phyloP scores from a whole-genome alignment of 2,888 invertebrate species.

The Pimpla rufipes region DNA sequence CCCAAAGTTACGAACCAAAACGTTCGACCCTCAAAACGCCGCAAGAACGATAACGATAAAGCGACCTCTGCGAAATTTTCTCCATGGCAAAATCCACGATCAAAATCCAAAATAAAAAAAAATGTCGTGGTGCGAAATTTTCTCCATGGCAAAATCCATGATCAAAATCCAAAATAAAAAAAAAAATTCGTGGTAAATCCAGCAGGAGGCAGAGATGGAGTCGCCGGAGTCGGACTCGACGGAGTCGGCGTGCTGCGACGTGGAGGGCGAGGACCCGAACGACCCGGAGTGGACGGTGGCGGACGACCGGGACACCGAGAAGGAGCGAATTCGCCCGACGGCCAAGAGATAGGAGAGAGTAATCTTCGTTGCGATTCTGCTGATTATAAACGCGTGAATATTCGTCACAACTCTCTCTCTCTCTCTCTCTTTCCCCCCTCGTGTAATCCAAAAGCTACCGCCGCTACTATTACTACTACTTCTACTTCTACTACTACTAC shows the following conservation, averaged over 20 bases:
- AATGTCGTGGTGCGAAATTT: no score
- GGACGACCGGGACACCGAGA: conserved; percentile 85
- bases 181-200: conserved; percentile 14
- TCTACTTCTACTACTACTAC: conserved; percentile 27
- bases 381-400: conserved; percentile 44
- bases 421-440: no score
- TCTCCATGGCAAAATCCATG: no score
- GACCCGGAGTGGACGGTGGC: conserved; percentile 93
- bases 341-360: conserved; percentile 84
- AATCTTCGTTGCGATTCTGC: conserved; percentile 66
- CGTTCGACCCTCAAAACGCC: no score
- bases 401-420: conserved; percentile 38
- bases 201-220: conserved; percentile 86
- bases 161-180: no score
- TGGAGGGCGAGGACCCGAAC: conserved; percentile 91
- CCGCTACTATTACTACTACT: conserved; percentile 47
- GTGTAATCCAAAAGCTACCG: conserved; percentile 39
- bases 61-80: no score
- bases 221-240: conserved; percentile 86
- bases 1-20: no score
- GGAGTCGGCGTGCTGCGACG: conserved; percentile 88
- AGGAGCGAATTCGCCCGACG: conserved; percentile 84
- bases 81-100: no score
- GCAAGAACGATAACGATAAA: no score
- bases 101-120: no score